These are phyloP conservation scores for Lypha dubia DNA, from an alignment of 2,888 invertebrate species.

Conservation along the genomic window DNA sequence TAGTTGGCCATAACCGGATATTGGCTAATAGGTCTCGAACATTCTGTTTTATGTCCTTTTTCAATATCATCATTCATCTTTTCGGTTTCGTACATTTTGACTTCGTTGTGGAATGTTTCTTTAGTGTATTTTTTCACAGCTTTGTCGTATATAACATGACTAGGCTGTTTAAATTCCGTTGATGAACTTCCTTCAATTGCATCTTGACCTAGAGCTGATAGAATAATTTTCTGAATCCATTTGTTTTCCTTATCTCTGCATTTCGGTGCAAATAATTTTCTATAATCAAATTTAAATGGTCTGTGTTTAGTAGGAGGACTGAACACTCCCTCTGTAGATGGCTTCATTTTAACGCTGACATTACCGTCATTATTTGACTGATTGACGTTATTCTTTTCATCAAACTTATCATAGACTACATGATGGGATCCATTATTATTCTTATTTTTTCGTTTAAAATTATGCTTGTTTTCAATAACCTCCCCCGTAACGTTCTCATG, in stretches of 20 bases:
- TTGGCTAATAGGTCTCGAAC: conserved; percentile 2
- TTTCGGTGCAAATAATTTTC: conserved; percentile 74
- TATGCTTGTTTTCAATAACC: not conserved
- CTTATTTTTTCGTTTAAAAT: not conserved
- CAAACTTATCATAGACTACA: conserved; percentile 5
- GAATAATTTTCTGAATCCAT: conserved; percentile 49
- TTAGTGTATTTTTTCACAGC: conserved; percentile 71
- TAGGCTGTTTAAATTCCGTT: conserved; percentile 42
- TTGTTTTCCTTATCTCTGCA: conserved; percentile 33
- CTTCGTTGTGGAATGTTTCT: conserved; percentile 67
- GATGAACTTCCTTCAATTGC: conserved; percentile 60
- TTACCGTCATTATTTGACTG: conserved; percentile 58
- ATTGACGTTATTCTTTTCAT: not conserved
- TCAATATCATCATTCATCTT: conserved; percentile 30
- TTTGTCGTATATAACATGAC: conserved; percentile 34
- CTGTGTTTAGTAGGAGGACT: conserved; percentile 52
- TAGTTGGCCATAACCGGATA: conserved; percentile 67
- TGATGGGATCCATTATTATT: not conserved
- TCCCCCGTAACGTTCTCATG: not conserved
- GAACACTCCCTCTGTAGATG: conserved; percentile 69
- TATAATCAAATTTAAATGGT: conserved; percentile 75
- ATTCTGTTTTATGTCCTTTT: conserved; percentile 13
- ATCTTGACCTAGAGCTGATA: conserved; percentile 71
- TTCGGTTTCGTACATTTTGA: conserved; percentile 59
- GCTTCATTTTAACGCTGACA: not conserved